Evolutionary conservation across 2,888 invertebrate species (phyloP).

Genomic region (Antitype chi): DNA sequence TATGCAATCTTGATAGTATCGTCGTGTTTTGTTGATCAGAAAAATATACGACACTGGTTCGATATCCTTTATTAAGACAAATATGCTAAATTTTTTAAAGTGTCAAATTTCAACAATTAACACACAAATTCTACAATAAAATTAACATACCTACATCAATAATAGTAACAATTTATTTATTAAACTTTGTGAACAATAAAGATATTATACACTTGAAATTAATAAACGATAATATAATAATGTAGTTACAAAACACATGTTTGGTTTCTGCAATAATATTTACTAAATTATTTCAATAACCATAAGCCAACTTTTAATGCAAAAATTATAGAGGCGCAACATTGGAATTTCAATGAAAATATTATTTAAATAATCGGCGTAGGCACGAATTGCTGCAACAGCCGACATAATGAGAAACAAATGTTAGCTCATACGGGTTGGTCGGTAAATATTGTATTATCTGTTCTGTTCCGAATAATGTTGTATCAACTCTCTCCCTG

Average conservation of each 20-base stretch:
- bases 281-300: slow-evolving; percentile 4
- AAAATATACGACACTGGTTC: neutral
- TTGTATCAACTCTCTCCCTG: slow-evolving; percentile 45
- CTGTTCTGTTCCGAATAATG: slow-evolving; percentile 63
- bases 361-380: slow-evolving; percentile 61
- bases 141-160: neutral
- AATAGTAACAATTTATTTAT: neutral
- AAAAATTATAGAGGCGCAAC: slow-evolving; percentile 19
- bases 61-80: neutral
- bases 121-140: neutral
- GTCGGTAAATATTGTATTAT: slow-evolving; percentile 72
- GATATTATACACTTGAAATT: neutral
- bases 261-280: neutral
- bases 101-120: neutral
- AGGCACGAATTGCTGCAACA: slow-evolving; percentile 58
- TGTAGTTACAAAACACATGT: neutral
- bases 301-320: slow-evolving; percentile 16
- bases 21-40: neutral
- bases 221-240: neutral
- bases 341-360: slow-evolving; percentile 51
- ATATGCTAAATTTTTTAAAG: neutral
- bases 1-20: neutral
- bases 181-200: neutral
- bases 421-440: slow-evolving; percentile 74
- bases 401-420: slow-evolving; percentile 78